Base-by-base conservation (phyloP, 2,113 vertebrate genomes). In the Mesoclemmys tuberculata region DNA sequence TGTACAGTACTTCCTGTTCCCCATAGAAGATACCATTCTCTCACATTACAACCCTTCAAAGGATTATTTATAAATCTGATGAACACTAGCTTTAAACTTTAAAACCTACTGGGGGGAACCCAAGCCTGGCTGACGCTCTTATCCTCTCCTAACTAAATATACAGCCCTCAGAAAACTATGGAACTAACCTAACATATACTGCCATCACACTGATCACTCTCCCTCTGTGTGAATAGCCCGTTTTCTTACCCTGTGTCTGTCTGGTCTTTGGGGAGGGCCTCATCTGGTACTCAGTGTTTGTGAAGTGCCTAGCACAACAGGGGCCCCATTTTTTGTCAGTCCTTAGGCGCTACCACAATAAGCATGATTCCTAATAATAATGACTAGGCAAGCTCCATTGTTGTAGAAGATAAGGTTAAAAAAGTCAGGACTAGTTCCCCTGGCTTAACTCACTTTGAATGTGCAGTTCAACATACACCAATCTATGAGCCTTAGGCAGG, bases 41-140 rank as follows among this genome's bases (percentile, higher is more conserved):
- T 44, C 41, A 46, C 12, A 44, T 46, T 13, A 75, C 38, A 44
- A 4, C 91, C 87, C 19, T 38, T 71, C 64, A 71, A 21, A 38
- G 64, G 64, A 71, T 71, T 71, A 38, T 71, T 71, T n/a, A 8
- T 81, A 52, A 55, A 71, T 64, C 93, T 90, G 92, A 92, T 89
- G 86, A 95, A 84, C 31, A 0, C 77, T 49, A 3, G 49, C 5
- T 3, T 41, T 94, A 89, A 52, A 92, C 75, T 82, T 2, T 82
- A 64, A 88, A 94, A 94, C 55, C 74, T 49, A 52, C 83, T 16
- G 10, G 89, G 56, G 87, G 87, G 90, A 79, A 89, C 87, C 81
- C 92, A 61, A 77, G 87, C 46, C 82, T 83, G 68, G 81, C 2
- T 58, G 78, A 26, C 74, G 49, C 0, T 38, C 64, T 38, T 21